Conservation (phyloP, 2,113 vertebrate genomes). For the Cercocebus atys region DNA sequence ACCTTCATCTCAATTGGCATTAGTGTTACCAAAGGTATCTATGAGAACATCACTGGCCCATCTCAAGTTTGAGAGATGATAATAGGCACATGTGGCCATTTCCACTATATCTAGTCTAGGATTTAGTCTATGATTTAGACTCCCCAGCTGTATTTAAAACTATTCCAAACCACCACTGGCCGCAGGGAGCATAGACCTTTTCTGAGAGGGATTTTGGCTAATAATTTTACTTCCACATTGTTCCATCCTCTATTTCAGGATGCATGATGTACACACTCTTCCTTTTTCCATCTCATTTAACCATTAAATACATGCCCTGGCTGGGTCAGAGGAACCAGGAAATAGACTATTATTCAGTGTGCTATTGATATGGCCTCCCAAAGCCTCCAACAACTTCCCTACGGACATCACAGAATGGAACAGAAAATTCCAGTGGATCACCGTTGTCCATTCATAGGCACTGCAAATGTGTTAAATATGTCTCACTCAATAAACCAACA, state of each 20-base stretch:
- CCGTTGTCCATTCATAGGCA: neutral
- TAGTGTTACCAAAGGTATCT: neutral
- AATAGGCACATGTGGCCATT: neutral
- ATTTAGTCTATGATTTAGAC: too few species aligned
- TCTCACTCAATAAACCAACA: neutral
- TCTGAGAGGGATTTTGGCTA: neutral
- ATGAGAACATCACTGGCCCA: neutral
- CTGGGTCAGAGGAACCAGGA: neutral
- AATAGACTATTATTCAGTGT: neutral
- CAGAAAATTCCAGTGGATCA: neutral
- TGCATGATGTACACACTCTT: neutral
- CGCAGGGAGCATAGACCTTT: neutral
- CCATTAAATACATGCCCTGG: neutral
- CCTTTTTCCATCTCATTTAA: neutral
- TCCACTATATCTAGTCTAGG: accelerated
- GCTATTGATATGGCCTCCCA: neutral
- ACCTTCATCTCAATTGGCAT: neutral
- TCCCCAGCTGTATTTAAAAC: neutral
- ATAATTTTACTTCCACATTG: neutral
- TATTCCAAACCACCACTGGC: neutral
- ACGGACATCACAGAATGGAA: neutral
- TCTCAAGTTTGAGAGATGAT: neutral
- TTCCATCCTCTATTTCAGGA: neutral
- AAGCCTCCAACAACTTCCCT: neutral
- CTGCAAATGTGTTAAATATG: too few species aligned